Conservation (phyloP, 1,140 invertebrate genomes). For the Papilio aristodemus region DNA sequence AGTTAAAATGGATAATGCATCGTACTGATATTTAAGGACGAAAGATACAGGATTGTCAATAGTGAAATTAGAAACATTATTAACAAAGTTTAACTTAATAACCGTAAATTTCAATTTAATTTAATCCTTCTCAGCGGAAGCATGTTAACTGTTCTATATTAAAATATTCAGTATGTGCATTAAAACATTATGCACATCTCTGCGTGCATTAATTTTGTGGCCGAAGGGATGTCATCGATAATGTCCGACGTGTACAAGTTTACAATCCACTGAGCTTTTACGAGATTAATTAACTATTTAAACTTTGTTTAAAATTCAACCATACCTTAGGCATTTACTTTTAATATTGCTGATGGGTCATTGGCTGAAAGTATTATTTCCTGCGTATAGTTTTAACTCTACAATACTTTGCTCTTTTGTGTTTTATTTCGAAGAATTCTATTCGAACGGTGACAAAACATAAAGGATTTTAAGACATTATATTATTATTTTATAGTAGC, state of each 20-base stretch:
- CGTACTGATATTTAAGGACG: not conserved
- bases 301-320: constrained; percentile 9
- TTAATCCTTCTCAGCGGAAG: too few species aligned
- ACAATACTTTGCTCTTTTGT: not conserved
- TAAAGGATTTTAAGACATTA: too few species aligned
- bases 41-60: not conserved
- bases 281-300: constrained; percentile 7
- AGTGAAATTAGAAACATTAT: not conserved
- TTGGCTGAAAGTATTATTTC: too few species aligned
- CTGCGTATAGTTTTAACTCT: constrained; percentile 1
- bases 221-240: constrained; percentile 14
- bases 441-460: not conserved
- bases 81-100: not conserved
- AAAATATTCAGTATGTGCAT: not conserved
- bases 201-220: not conserved
- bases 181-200: not conserved
- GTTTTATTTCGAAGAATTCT: not conserved
- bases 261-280: constrained; percentile 13
- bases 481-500: too few species aligned
- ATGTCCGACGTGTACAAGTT: constrained; percentile 1
- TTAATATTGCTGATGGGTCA: too few species aligned
- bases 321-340: not conserved
- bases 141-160: not conserved
- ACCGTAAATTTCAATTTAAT: too few species aligned
- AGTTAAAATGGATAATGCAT: constrained; percentile 4